Base-by-base conservation (phyloP, 2,113 vertebrate species). In the Promerops cafer region DNA sequence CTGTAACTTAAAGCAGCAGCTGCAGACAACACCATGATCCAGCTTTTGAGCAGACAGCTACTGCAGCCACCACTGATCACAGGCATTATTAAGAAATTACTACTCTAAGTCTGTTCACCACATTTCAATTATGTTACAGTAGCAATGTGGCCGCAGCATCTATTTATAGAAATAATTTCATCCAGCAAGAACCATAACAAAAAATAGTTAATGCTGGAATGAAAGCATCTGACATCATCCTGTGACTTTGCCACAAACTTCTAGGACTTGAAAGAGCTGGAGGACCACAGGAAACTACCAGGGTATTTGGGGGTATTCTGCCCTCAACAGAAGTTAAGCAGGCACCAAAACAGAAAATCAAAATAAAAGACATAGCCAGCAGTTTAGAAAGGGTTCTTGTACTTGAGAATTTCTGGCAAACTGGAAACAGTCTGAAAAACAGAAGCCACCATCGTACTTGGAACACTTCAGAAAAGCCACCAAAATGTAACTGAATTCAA, bases 91-190 rank as follows among this genome's bases (percentile, higher is more conserved):
- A 71, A 84, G 31, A 66, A 94, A 92, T 92, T 60, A 78, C 82
- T 79, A 45, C 63, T 85, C 26, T 47, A 66, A 83, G 83, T 49
- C 89, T 76, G 72, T 61, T 90, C 63, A 82, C 89, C 78, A 91
- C 81, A 87, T 84, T 89, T 65, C 85, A 85, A 83, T 91, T 50
- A 84, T 42, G 35, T 49, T 96, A 87, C 59, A 85, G 93, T 35
- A 94, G 74, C 37, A 89, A 57, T 31, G 45, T 8, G 6, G 82
- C 53, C 87, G 77, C n/a, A 61, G 28, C 27, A 89, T n/a, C 78
- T 95, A 80, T 76, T 96, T 85, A 85, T 35, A 95, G 93, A 87
- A 91, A 61, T 83, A 50, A 79, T 66, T 93, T 85, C 50, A 87
- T 33, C 33, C 78, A 80, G 45, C 19, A 59, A 78, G 68, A 87